Base-by-base conservation (phyloP, 2,113 vertebrate species). In the Girardinichthys multiradiatus region DNA sequence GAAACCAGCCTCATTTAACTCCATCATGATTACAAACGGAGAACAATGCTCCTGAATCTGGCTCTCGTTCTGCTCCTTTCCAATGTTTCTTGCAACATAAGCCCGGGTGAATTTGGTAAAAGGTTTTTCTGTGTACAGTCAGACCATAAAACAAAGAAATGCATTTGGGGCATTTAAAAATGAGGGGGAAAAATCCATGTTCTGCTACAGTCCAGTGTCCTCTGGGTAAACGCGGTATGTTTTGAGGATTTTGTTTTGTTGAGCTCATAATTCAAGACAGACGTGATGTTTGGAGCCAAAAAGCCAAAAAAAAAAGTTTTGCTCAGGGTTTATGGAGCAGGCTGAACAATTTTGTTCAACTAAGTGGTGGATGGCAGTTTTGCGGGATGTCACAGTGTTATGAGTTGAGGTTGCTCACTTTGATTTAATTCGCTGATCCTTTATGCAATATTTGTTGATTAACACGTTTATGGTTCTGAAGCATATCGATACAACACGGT, bases 261-360 rank as follows among this genome's bases (percentile, higher is more conserved):
- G 89, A 93, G 91, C 89, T 91, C 88, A 93, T 94, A 94, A 94
- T 93, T 93, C 87, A 91, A 93, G 76, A 93, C 92, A 94, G 91
- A 90, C 88, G 78, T 26, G 64, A 83, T 26, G 70, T 76, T 71
- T 67, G 8, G 79, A 92, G 90, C 90, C 89, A 86, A 88, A 90
- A 68, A 87, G 19, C 15, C 15, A 19, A 48, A 6, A 14, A 21
- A 19, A 51, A 51, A n/a, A 54, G 79, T 89, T 91, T 91, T 81
- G 82, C 80, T 88, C 72, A 1, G 78, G 72, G 81, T 90, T 92
- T 85, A 82, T 87, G 86, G 76, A 75, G 77, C 74, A 65, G n/a
- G 39, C 65, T 73, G 76, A 88, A 80, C 72, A 77, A 68, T 79
- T 74, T 31, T 67, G 65, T 72, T 76, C 71, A 59, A 76, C 70